These are phyloP conservation scores for Neolamprologus devosi DNA, from an alignment of 2,113 vertebrate genomes.

Conservation along the genomic window DNA sequence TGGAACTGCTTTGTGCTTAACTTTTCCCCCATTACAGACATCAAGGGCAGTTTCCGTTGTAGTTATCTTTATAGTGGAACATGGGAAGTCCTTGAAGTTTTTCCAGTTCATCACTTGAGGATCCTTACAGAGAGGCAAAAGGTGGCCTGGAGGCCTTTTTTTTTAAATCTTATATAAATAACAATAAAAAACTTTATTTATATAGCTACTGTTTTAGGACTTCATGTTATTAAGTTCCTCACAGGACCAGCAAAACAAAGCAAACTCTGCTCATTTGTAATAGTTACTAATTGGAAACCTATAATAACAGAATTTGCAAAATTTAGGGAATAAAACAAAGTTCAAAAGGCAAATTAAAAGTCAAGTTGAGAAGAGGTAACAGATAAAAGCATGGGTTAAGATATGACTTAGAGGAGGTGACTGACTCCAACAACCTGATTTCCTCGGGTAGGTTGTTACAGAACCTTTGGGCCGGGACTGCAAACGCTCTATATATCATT, in stretches of 20 bases:
- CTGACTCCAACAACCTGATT: not conserved
- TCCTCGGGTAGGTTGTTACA: not conserved
- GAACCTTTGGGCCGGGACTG: not conserved
- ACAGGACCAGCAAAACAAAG: not conserved
- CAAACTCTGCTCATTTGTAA: not conserved
- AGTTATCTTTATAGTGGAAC: not conserved
- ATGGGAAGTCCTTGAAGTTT: conserved; percentile 1
- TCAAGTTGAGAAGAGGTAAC: not conserved
- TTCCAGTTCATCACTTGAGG: conserved; percentile 32
- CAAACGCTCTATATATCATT: not conserved
- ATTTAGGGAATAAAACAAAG: not conserved
- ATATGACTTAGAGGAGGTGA: not conserved
- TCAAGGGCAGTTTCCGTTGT: not conserved
- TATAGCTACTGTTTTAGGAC: not conserved
- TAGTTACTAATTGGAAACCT: not conserved
- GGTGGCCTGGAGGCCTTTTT: not conserved
- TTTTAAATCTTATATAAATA: not conserved
- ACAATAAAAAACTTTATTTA: not conserved
- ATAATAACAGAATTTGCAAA: not conserved
- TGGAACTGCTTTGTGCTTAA: not conserved
- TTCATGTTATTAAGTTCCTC: not conserved
- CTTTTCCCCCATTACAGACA: not conserved
- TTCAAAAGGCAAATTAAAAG: not conserved
- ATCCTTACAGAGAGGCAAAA: conserved; percentile 10
- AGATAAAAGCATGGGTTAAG: not conserved